Evolutionary conservation across 2,113 vertebrate genomes (phyloP).

Genomic region (Elgaria multicarinata): DNA sequence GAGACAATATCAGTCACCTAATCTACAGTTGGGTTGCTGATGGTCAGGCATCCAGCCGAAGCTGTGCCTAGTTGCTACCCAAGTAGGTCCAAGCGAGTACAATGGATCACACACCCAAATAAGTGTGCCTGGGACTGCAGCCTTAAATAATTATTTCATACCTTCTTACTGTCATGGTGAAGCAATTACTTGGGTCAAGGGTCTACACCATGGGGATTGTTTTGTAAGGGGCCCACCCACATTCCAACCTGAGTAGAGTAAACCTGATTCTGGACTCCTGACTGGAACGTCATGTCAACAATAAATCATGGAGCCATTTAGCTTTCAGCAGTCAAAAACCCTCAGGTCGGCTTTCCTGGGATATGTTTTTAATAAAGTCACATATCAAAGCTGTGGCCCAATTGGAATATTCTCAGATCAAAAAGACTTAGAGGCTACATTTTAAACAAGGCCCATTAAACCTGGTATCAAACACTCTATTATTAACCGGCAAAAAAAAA

Average conservation of each 20-base stretch:
- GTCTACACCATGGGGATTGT: conserved; percentile 8
- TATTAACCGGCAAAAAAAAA: background rate
- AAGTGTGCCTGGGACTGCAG: background rate
- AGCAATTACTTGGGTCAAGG: conserved; percentile 23
- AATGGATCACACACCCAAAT: background rate
- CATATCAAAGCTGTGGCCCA: background rate
- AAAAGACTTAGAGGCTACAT: background rate
- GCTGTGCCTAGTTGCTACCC: background rate
- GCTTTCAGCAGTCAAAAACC: conserved; percentile 30
- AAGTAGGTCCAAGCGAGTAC: background rate
- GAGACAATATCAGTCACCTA: background rate
- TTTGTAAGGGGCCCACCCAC: conserved; percentile 29
- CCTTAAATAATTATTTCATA: conserved; percentile 27
- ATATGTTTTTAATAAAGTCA: conserved; percentile 39
- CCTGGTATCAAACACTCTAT: background rate
- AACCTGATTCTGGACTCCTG: conserved; percentile 36
- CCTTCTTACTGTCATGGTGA: conserved; percentile 23
- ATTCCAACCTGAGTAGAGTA: conserved; percentile 18
- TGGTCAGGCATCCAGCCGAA: background rate
- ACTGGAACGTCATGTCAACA: conserved; percentile 29
- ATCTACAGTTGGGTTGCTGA: background rate
- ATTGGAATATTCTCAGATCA: background rate
- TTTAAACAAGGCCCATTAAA: conserved; percentile 1
- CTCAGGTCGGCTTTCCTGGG: conserved; percentile 15
- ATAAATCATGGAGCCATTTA: conserved; percentile 37